Evolutionary conservation across 2,888 invertebrate genomes (phyloP), one percentile per base, ranked within the genome.

Genomic region (Andrena marginata): DNA sequence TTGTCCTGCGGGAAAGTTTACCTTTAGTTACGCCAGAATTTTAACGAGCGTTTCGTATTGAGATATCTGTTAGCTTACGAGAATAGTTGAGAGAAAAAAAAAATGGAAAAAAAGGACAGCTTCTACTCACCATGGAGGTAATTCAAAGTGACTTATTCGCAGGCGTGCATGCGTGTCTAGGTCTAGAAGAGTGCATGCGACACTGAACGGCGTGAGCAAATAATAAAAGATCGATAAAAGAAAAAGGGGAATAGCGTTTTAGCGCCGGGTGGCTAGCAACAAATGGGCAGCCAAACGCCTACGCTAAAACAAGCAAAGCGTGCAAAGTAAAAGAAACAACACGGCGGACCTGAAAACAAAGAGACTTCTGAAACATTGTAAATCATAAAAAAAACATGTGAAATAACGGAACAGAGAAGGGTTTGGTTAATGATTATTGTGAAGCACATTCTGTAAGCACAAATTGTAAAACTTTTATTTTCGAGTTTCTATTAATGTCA

Each of bases 121-220:
- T 10, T 65, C 63, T 89, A 92, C 92, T 92, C 89, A 92, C 91
- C 92, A 91, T 91, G 79, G 89, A 88, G 88, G 88, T 84, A 91
- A 89, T 90, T 84, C 33, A 85, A 79, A 86, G 85, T 85, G 84
- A 88, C 85, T 81, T 68, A 78, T 20, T 71, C 77, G 74, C 62
- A 72, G 76, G 80, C 76, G 85, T 87, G 84, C 87, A 82, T 87
- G 89, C 90, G 89, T 85, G 88, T 86, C 81, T 90, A 73, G 86
- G 89, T 82, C 69, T 87, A 85, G 86, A 85, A 89, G 91, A 82
- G 76, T 82, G 80, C 83, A 72, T 83, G 72, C 78, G 79, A 84
- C 82, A 85, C 76, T 82, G 60, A 69, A 77, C 69, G 82, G 72
- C 29, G 78, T 82, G 82, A 87, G 77, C 80, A 67, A 75, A 63